phyloP scores from a whole-genome alignment of 2,888 invertebrate species.

The Metallyticus violacea region DNA sequence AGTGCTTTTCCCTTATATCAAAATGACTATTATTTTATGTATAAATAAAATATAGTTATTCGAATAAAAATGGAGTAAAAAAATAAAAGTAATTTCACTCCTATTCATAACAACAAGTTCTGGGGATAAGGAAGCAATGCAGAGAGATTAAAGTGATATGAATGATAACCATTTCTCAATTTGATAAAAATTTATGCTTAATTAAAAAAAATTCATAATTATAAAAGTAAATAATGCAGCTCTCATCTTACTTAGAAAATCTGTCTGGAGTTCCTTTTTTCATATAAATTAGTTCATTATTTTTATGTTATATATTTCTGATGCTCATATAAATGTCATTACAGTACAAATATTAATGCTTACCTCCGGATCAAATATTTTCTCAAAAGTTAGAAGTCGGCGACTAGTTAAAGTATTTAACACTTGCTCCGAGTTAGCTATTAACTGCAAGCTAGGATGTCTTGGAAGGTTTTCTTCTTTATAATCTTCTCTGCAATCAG shows the following conservation, averaged over 20 bases:
- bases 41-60: too few relatives aligned
- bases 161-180: too few relatives aligned
- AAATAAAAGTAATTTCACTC: too few relatives aligned
- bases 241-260: neutral
- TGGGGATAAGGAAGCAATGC: too few relatives aligned
- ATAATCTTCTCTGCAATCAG: constrained; percentile 65
- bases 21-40: too few relatives aligned
- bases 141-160: too few relatives aligned
- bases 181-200: neutral
- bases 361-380: constrained; percentile 56
- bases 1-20: too few relatives aligned
- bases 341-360: neutral
- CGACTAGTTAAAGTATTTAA: constrained; percentile 78
- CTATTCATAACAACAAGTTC: too few relatives aligned
- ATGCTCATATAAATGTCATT: too few relatives aligned
- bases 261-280: neutral
- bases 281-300: too few relatives aligned
- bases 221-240: neutral
- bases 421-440: constrained; percentile 86
- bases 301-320: too few relatives aligned
- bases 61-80: too few relatives aligned
- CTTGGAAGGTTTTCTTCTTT: constrained; percentile 67
- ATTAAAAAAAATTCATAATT: neutral
- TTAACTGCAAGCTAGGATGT: constrained; percentile 73
- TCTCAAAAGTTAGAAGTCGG: constrained; percentile 82